Base-by-base conservation (phyloP, 2,888 invertebrate genomes). In the Drosophila melanosoma region DNA sequence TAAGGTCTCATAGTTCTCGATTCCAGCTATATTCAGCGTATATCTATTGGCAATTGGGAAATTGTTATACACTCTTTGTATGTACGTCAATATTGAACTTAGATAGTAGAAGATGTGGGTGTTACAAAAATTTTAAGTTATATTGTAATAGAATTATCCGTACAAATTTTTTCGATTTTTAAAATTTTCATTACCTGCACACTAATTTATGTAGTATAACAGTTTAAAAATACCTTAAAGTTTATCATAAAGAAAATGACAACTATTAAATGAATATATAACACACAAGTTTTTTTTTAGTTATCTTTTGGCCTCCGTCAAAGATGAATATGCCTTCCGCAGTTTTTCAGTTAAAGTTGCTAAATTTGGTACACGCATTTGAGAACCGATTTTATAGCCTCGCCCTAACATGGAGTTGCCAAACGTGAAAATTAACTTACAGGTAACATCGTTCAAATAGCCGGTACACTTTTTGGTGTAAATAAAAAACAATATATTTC, bases 1-100 rank as follows among this genome's bases (percentile, higher is more conserved):
- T 66, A 97, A 93, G 71, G 96, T 95, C 11, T 96, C 95, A 93
- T 96, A 97, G 68, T 96, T 96, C 84, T 96, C 97, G 54, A 97
- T 96, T 49, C 97, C 97, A 52, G 96, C 96, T 83, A 97, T 96
- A 92, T 97, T 96, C 40, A 97, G 94, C 83, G 92, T 92, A 90
- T 96, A 96, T 89, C 95, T 95, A 77, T 70, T 65, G 38, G 56
- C 65, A 68, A 68, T 68, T 20, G 62, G 67, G 68, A 85, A 76
- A 81, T 89, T 76, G 69, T 78, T 32, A 54, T 38, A 68, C 11
- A 57, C 23, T n/a, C 5, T 40, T 45, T 51, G 3, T 32, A 32
- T 23, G 49, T 23, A 23, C 20, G 11, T 57, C 10, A 56, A 57
- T 56, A 36, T 42, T 32, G 5, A 57, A 20, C 15, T 17, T 36